These are phyloP conservation scores for Pantherophis guttatus DNA, from an alignment of 2,113 vertebrate species.

Conservation along the genomic window DNA sequence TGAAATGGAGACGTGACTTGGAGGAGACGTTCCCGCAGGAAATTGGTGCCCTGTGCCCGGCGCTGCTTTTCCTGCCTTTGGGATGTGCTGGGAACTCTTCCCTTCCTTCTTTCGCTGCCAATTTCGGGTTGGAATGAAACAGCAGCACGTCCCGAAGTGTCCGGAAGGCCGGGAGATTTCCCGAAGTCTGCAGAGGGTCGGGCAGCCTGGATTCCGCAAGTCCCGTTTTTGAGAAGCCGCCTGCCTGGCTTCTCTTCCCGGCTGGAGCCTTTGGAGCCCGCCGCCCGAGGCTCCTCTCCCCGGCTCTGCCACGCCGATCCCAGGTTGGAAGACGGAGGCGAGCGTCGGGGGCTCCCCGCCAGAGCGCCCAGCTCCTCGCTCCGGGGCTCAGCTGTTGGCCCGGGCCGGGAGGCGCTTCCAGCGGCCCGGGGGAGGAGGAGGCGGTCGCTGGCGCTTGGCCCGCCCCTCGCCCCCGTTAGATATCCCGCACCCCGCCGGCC, in stretches of 20 bases:
- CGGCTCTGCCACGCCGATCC: neutral
- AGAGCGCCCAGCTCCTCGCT: too few species aligned
- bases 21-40: neutral
- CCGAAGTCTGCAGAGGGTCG: neutral
- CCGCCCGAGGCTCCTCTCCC: too few species aligned
- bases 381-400: too few species aligned
- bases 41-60: accelerated
- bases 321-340: neutral
- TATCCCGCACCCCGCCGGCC: neutral
- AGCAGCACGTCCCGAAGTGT: neutral
- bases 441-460: neutral
- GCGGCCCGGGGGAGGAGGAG: neutral
- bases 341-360: too few species aligned
- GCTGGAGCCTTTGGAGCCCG: neutral
- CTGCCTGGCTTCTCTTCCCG: neutral
- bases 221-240: neutral
- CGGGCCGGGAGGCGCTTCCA: neutral
- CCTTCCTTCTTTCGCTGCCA: neutral
- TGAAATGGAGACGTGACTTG: neutral
- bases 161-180: neutral
- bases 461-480: neutral
- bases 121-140: neutral
- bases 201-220: neutral
- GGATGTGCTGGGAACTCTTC: too few species aligned
- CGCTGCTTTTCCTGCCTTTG: neutral